These are phyloP conservation scores for Bos javanicus DNA, from an alignment of 2,113 vertebrate genomes.

Conservation along the genomic window DNA sequence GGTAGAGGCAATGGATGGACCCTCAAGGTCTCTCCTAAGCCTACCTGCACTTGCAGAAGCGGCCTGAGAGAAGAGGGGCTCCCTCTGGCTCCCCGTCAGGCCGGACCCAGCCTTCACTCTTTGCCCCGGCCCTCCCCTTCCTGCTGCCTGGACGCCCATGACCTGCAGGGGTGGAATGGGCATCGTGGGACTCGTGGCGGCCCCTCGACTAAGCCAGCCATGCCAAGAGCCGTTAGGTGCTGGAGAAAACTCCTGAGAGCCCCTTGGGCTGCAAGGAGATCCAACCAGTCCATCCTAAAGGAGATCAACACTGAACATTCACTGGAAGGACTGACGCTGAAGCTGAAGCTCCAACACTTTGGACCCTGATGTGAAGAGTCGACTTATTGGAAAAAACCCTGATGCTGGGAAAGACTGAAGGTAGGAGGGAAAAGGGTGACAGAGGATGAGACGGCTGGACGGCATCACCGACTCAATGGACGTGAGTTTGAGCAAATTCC, in stretches of 20 bases:
- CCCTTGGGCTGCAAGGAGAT: neutral
- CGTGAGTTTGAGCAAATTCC: neutral
- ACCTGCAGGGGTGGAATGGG: neutral
- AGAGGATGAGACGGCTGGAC: neutral
- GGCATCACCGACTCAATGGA: too few relatives aligned
- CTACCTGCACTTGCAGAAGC: neutral
- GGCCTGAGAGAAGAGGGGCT: too few relatives aligned
- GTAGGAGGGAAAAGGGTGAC: neutral
- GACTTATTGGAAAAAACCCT: neutral
- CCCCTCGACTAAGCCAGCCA: neutral
- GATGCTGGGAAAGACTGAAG: neutral
- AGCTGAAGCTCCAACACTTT: neutral
- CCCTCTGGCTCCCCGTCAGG: neutral
- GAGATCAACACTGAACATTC: neutral
- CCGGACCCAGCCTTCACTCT: neutral
- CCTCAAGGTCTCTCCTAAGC: neutral
- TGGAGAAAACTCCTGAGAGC: neutral
- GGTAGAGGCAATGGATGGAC: accelerated
- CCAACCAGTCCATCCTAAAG: neutral
- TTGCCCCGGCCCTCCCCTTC: neutral
- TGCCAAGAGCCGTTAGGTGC: neutral
- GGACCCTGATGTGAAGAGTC: neutral
- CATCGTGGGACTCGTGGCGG: neutral
- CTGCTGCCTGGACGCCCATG: neutral
- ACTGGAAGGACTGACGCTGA: neutral